These are phyloP conservation scores for Heliconius congener DNA, from an alignment of 1,140 invertebrate species.

Conservation along the genomic window DNA sequence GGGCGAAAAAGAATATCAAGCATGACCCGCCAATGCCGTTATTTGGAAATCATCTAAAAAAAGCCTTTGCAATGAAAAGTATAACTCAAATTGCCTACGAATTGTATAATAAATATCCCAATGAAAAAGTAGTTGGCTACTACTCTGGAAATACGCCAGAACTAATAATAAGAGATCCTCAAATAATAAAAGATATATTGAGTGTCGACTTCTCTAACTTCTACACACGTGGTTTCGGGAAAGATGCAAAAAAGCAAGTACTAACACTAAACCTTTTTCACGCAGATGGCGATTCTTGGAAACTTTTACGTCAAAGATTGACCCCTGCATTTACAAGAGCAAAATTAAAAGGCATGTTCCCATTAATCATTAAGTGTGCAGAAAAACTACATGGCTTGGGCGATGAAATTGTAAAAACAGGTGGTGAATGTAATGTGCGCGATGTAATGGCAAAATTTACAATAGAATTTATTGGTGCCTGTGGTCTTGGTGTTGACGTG, in stretches of 20 bases:
- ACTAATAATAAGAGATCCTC: slow-evolving; percentile 42
- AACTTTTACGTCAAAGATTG: slow-evolving; percentile 72
- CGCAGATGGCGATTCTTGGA: slow-evolving; percentile 80
- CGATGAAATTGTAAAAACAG: slow-evolving; percentile 18
- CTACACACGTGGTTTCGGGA: slow-evolving; percentile 50
- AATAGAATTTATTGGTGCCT: slow-evolving; percentile 38
- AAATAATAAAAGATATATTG: slow-evolving; percentile 48
- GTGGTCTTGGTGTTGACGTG: slow-evolving; percentile 39
- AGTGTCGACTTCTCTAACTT: slow-evolving; percentile 56
- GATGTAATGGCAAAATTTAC: slow-evolving; percentile 38
- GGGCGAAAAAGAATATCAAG: slow-evolving; percentile 59
- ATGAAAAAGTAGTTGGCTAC: slow-evolving; percentile 62
- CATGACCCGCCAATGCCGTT: slow-evolving; percentile 52
- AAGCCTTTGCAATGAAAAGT: slow-evolving; percentile 47
- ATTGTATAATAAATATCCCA: slow-evolving; percentile 59
- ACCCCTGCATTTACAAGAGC: slow-evolving; percentile 31
- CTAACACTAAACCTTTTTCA: slow-evolving; percentile 67
- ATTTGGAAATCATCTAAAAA: slow-evolving; percentile 56
- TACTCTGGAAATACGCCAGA: slow-evolving; percentile 53
- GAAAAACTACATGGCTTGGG: slow-evolving; percentile 33
- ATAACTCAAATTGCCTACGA: slow-evolving; percentile 44
- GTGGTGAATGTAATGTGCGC: slow-evolving; percentile 24
- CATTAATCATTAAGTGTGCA: slow-evolving; percentile 34
- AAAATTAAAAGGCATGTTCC: slow-evolving; percentile 41
- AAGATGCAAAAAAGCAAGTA: slow-evolving; percentile 64